These are phyloP conservation scores for Tineola bisselliella DNA, from an alignment of 2,888 invertebrate genomes.

Conservation along the genomic window DNA sequence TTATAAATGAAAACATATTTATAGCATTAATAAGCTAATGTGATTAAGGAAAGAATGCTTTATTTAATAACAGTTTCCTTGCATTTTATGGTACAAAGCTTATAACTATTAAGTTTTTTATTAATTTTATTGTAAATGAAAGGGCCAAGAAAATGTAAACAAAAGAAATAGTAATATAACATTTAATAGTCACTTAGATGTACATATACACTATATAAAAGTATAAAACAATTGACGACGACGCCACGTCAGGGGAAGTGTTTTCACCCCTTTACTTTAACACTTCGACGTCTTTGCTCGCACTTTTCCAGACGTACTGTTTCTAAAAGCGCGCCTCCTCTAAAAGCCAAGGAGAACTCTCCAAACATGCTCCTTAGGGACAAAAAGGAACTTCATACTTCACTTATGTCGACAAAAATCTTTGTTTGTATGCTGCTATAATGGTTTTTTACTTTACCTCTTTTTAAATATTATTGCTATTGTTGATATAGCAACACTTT, in stretches of 20 bases:
- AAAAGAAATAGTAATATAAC: no score
- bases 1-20: no score
- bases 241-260: not conserved
- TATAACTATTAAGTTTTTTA: no score
- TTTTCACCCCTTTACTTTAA: slow-evolving; percentile 1
- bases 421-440: not conserved
- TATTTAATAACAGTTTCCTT: no score
- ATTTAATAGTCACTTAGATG: not conserved
- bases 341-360: not conserved
- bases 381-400: slow-evolving; percentile 5
- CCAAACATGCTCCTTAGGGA: slow-evolving; percentile 4
- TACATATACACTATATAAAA: not conserved
- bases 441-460: not conserved
- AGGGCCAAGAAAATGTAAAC: no score
- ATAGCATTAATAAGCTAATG: no score
- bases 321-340: slow-evolving; percentile 5
- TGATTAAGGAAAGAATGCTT: no score
- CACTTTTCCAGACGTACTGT: slow-evolving; percentile 3
- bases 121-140: no score
- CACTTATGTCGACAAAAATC: slow-evolving; percentile 3
- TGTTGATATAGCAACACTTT: no score
- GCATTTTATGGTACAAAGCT: no score
- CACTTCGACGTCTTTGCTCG: not conserved
- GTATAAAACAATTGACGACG: slow-evolving; percentile 1
- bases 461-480: no score